Conservation (phyloP, 1,140 invertebrate genomes). For the Andrena cerasifolii region DNA sequence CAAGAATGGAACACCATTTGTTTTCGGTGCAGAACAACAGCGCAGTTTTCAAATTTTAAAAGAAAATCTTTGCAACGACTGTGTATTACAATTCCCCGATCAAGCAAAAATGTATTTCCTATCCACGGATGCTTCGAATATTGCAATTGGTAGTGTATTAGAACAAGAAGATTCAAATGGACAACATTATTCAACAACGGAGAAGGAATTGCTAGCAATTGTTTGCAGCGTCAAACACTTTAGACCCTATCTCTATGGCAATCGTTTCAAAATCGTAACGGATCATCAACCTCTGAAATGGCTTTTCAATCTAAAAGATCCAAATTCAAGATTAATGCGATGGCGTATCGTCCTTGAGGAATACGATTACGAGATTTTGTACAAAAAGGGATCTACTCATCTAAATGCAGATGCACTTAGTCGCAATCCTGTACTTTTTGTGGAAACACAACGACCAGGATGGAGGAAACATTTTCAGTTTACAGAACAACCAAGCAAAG, state of each 20-base stretch:
- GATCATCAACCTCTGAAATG: not conserved
- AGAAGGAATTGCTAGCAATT: not conserved
- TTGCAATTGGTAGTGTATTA: not conserved
- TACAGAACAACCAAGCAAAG: no score
- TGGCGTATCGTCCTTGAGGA: not conserved
- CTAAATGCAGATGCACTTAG: slow-evolving; percentile 6
- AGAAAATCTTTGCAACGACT: not conserved
- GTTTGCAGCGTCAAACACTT: slow-evolving; percentile 3
- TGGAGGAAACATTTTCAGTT: no score
- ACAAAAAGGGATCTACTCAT: not conserved
- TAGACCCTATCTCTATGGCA: not conserved
- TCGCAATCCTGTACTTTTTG: not conserved
- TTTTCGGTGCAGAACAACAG: no score
- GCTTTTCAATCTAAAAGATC: not conserved
- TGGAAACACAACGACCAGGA: no score
- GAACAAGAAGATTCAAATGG: not conserved
- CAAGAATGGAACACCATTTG: not conserved
- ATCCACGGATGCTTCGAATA: not conserved
- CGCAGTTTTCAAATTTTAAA: not conserved
- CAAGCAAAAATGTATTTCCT: not conserved
- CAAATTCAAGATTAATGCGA: not conserved
- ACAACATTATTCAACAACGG: not conserved
- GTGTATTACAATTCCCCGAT: not conserved
- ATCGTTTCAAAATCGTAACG: not conserved
- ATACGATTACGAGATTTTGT: slow-evolving; percentile 7